Conservation (phyloP, 1,140 invertebrate species). For the Macrotrachela quadricornifera region DNA sequence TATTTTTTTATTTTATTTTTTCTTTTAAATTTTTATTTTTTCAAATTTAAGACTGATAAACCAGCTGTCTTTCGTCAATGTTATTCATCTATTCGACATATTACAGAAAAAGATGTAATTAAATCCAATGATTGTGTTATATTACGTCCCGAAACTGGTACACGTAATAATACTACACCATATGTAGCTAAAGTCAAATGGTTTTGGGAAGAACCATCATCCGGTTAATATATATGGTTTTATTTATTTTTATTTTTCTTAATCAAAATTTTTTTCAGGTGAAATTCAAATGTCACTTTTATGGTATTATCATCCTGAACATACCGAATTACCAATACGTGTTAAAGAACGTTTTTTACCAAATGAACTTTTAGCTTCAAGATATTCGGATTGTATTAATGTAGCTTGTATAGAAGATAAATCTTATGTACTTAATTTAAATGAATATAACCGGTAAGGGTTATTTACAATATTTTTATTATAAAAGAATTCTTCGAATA, state of each 20-base stretch:
- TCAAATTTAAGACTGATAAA: conserved; percentile 14
- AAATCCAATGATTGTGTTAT: conserved; percentile 61
- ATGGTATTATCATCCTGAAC: conserved; percentile 92
- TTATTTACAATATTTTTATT: too few species aligned
- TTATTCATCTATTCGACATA: conserved; percentile 65
- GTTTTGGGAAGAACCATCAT: conserved; percentile 76
- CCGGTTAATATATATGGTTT: conserved; percentile 40
- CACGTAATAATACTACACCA: conserved; percentile 50
- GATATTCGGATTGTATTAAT: conserved; percentile 73
- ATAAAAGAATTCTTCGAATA: too few species aligned
- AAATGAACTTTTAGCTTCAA: conserved; percentile 80
- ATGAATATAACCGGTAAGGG: conserved; percentile 74
- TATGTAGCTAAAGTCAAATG: conserved; percentile 77
- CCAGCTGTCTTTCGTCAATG: conserved; percentile 41
- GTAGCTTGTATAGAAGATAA: conserved; percentile 94
- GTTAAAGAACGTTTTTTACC: conserved; percentile 45
- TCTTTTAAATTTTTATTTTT: background rate
- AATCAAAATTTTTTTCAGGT: conserved; percentile 34
- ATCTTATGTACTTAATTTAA: conserved; percentile 82
- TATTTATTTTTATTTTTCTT: background rate
- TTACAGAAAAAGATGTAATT: conserved; percentile 55
- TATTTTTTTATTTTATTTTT: too few species aligned
- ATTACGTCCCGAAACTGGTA: conserved; percentile 44
- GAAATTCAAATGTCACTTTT: conserved; percentile 89
- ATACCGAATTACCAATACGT: conserved; percentile 61